Conservation (phyloP, 2,113 vertebrate genomes). For the Oreochromis spilurus region DNA sequence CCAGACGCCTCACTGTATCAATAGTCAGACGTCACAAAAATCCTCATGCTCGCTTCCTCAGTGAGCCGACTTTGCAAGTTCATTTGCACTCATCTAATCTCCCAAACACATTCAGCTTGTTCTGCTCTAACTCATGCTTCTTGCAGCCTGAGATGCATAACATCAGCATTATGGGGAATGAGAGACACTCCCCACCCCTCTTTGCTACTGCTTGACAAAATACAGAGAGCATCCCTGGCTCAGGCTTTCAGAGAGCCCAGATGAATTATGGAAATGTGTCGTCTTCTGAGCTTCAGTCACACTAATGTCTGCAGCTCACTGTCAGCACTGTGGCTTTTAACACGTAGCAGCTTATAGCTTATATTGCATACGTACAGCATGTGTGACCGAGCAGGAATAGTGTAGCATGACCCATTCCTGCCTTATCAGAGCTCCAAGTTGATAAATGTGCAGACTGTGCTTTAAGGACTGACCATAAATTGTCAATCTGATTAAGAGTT, state of each 20-base stretch:
- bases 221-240: neutral
- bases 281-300: neutral
- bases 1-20: neutral
- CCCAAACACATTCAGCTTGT: neutral
- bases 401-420: neutral
- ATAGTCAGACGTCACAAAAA: neutral
- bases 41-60: neutral
- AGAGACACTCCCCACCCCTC: neutral
- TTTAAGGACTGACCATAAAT: neutral
- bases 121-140: neutral
- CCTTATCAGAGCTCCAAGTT: neutral
- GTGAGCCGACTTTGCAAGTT: slow-evolving; percentile 4
- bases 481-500: neutral
- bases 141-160: neutral
- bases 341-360: neutral
- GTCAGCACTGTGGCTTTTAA: neutral
- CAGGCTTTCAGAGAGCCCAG: slow-evolving; percentile 9
- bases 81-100: slow-evolving; percentile 21
- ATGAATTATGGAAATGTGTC: slow-evolving; percentile 35
- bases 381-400: neutral
- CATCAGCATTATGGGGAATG: slow-evolving; percentile 5
- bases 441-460: neutral
- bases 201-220: neutral
- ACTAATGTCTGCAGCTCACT: neutral
- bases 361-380: neutral